Evolutionary conservation across 2,797 vertebrate species (phyloP).

Genomic region (Cynopterus sphinx): DNA sequence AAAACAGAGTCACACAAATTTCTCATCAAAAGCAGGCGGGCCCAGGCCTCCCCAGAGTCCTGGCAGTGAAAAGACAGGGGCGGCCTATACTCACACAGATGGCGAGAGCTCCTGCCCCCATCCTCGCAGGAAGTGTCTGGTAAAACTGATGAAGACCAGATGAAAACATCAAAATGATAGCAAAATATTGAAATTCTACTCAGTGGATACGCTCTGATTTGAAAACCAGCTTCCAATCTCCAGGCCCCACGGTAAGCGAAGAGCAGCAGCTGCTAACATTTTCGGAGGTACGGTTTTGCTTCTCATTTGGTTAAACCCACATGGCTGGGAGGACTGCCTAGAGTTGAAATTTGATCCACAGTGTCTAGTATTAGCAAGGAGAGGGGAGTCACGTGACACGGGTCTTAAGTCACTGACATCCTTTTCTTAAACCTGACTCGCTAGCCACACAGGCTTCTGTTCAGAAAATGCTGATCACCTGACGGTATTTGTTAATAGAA

Average conservation of each 20-base stretch:
- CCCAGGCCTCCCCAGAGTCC: neutral
- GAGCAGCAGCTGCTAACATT: neutral
- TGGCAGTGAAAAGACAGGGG: neutral
- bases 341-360: constrained; percentile 63
- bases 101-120: constrained; percentile 95
- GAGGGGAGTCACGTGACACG: constrained; percentile 18
- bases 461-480: neutral
- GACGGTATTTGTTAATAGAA: neutral
- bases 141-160: constrained; percentile 79
- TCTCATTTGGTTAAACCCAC: neutral
- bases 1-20: neutral
- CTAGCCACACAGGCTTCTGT: neutral
- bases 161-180: neutral
- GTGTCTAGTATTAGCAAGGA: neutral
- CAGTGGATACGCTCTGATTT: neutral
- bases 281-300: constrained; percentile 5
- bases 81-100: constrained; percentile 92
- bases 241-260: neutral
- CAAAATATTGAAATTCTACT: neutral
- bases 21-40: neutral
- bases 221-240: neutral
- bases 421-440: constrained; percentile 24
- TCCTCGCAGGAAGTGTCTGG: constrained; percentile 84
- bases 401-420: constrained; percentile 21
- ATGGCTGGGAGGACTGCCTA: neutral